These are phyloP conservation scores for Aeoliscus strigatus DNA, from an alignment of 2,797 vertebrate species.

Conservation along the genomic window DNA sequence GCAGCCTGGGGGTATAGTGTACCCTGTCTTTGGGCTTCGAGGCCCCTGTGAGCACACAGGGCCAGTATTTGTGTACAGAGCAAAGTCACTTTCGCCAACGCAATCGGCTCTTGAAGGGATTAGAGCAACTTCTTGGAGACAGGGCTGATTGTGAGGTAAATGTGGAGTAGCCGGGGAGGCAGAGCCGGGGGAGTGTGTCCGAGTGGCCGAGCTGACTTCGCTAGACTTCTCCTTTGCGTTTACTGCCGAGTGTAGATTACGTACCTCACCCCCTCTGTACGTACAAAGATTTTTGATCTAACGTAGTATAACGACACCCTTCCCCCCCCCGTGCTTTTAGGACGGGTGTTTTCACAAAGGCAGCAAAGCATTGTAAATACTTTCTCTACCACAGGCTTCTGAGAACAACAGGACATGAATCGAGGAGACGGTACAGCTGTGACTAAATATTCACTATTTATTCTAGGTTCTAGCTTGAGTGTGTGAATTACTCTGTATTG, in stretches of 20 bases:
- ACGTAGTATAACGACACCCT: slow-evolving; percentile 6
- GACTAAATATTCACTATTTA: no score
- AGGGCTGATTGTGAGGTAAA: slow-evolving; percentile 55
- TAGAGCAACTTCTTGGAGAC: slow-evolving; percentile 67
- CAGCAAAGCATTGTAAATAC: no score
- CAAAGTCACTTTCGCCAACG: slow-evolving; percentile 67
- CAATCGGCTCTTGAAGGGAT: slow-evolving; percentile 66
- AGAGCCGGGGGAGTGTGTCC: slow-evolving; percentile 30
- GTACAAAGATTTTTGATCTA: slow-evolving; percentile 21
- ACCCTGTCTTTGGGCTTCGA: slow-evolving; percentile 57
- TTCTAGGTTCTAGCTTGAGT: no score
- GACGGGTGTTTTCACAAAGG: slow-evolving; percentile 2
- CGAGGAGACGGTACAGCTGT: no score
- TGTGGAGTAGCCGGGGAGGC: slow-evolving; percentile 48
- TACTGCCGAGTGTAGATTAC: no score
- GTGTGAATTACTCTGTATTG: no score
- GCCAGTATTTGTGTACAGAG: slow-evolving; percentile 57
- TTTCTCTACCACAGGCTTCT: no score
- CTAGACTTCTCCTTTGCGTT: slow-evolving; percentile 48
- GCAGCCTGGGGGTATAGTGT: slow-evolving; percentile 66
- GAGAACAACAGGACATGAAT: no score
- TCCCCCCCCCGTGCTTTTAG: slow-evolving; percentile 5
- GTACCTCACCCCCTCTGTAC: no score
- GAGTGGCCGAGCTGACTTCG: slow-evolving; percentile 20
- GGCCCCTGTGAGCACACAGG: slow-evolving; percentile 52